Evolutionary conservation across 2,888 invertebrate species (phyloP).

Genomic region (Macaria liturata): DNA sequence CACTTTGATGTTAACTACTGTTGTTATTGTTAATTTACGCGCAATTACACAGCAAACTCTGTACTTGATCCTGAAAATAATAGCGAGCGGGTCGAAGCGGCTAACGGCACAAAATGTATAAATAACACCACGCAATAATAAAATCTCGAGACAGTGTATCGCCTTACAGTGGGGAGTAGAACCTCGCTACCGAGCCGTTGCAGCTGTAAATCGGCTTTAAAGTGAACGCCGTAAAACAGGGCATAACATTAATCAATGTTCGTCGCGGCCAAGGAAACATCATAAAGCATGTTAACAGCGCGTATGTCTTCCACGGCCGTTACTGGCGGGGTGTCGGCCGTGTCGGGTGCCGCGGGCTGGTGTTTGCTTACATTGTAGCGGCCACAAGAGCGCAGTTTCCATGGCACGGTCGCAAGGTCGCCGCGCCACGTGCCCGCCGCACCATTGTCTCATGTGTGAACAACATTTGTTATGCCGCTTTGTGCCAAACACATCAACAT

Average conservation of each 20-base stretch:
- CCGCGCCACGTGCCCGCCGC: conserved; percentile 57
- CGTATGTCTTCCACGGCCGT: conserved; percentile 49
- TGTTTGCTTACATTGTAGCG: conserved; percentile 51
- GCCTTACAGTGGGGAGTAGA: conserved; percentile 5
- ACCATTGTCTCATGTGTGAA: conserved; percentile 49
- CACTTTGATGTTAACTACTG: conserved; percentile 22
- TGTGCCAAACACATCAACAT: conserved; percentile 27
- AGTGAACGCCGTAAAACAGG: conserved; percentile 20
- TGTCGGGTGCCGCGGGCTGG: conserved; percentile 9
- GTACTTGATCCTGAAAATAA: conserved; percentile 1
- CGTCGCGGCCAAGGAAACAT: conserved; percentile 21
- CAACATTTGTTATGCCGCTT: conserved; percentile 36
- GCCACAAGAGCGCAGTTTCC: conserved; percentile 45
- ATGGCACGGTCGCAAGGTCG: conserved; percentile 60
- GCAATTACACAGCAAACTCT: conserved; percentile 1
- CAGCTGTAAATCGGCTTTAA: conserved; percentile 17
- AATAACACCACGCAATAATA: conserved; percentile 5
- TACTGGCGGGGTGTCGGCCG: conserved; percentile 34
- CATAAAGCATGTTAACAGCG: conserved; percentile 44
- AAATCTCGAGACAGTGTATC: conserved; percentile 6
- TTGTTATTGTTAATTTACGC: conserved; percentile 20
- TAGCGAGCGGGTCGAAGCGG: not conserved
- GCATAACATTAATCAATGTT: conserved; percentile 27
- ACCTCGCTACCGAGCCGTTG: conserved; percentile 5
- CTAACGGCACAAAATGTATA: not conserved